A percentile compares a stretch with the other conserved stretches of the same genome.
Conservation (phyloP, 2,113 vertebrate species). For the Mesocricetus auratus region DNA sequence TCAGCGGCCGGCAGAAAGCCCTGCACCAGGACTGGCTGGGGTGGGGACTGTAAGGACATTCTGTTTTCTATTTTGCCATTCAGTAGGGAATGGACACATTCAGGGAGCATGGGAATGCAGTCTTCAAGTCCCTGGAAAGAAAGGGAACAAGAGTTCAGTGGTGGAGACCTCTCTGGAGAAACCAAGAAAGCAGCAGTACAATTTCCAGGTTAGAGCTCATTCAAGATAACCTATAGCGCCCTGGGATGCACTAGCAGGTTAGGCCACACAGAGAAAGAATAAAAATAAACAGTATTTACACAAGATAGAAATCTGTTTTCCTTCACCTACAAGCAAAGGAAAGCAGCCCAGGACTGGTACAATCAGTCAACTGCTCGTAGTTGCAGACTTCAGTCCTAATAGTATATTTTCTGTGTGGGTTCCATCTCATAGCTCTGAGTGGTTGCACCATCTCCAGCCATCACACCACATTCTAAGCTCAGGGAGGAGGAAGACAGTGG, state of each 20-base stretch:
- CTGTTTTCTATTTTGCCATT: not conserved
- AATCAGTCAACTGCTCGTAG: not conserved
- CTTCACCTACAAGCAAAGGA: not conserved
- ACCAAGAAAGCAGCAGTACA: not conserved
- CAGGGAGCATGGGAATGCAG: not conserved
- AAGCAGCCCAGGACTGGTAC: not conserved
- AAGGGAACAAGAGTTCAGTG: not conserved
- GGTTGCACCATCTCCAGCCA: not conserved
- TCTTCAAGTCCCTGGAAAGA: not conserved
- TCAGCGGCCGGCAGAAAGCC: not conserved
- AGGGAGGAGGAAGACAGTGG: not conserved
- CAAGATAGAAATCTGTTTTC: slow-evolving; percentile 31
- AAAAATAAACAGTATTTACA: not conserved
- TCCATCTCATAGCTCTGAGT: not conserved
- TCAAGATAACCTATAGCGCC: not conserved
- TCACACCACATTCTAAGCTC: not conserved
- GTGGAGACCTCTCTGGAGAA: not conserved
- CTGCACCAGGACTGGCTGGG: not conserved
- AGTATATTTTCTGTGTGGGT: not conserved
- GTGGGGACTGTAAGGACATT: not conserved
- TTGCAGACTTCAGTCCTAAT: not conserved
- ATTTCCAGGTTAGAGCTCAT: not conserved
- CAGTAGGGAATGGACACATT: not conserved
- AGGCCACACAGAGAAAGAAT: slow-evolving; percentile 5
- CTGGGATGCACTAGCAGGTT: not conserved